These are phyloP conservation scores for Xanthorhoe designata DNA, from an alignment of 2,888 invertebrate genomes.

Conservation along the genomic window DNA sequence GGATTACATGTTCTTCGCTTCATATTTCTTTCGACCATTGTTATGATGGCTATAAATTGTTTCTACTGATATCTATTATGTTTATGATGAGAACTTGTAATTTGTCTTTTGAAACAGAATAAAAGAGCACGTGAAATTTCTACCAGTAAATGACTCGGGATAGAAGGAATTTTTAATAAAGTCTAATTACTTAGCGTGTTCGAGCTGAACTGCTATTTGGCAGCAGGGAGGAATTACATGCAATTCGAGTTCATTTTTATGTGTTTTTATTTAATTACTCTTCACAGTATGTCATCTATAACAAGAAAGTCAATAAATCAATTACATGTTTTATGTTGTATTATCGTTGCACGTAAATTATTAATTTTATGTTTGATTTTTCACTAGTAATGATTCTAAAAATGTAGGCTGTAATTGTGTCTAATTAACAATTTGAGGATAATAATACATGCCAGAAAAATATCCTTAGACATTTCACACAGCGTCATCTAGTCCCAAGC, in stretches of 20 bases:
- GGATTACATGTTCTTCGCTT: conserved; percentile 12
- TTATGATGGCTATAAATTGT: conserved; percentile 15
- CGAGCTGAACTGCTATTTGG: conserved; percentile 17
- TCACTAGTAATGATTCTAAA: no score
- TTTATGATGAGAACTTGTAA: conserved; percentile 1
- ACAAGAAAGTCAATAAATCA: no score
- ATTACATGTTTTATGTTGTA: no score
- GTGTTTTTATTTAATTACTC: neutral
- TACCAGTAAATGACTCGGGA: conserved; percentile 10
- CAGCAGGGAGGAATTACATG: conserved; percentile 5
- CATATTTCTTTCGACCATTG: conserved; percentile 9
- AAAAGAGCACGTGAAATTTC: conserved; percentile 2
- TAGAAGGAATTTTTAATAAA: conserved; percentile 40
- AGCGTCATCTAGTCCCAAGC: no score
- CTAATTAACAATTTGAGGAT: no score
- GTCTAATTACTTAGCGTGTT: conserved; percentile 34
- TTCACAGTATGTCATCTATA: no score
- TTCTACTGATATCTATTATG: conserved; percentile 11
- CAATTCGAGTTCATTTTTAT: neutral
- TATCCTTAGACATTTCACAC: no score
- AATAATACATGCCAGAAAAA: no score
- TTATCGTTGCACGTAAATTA: no score
- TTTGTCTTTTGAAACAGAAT: conserved; percentile 4
- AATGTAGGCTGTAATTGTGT: no score
- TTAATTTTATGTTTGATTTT: no score